phyloP scores from a whole-genome alignment of 1,140 invertebrate species.

The Macrostomum lignano region DNA sequence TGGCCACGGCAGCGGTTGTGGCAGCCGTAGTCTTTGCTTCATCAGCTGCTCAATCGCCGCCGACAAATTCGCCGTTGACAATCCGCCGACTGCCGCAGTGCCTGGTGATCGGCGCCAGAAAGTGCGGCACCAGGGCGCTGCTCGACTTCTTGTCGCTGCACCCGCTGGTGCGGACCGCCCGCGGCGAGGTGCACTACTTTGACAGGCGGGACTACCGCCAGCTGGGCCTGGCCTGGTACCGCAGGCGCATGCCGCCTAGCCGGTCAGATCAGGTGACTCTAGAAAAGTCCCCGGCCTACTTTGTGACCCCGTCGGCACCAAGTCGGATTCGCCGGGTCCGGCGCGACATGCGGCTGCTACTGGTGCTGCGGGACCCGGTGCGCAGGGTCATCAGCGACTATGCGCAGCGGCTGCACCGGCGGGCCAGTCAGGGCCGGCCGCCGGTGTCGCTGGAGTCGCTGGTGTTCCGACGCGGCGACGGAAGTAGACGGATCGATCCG shows the following conservation, averaged over 20 bases:
- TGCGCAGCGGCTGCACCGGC: too few species aligned
- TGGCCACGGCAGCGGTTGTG: too few species aligned
- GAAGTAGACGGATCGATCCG: too few species aligned
- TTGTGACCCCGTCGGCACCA: slow-evolving; percentile 10
- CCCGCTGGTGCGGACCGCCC: slow-evolving; percentile 11
- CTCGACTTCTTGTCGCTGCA: slow-evolving; percentile 17
- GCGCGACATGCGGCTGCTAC: slow-evolving; percentile 44
- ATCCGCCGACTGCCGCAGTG: slow-evolving; percentile 8
- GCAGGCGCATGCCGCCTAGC: slow-evolving; percentile 12
- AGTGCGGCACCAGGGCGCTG: too few species aligned
- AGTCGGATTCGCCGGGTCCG: slow-evolving; percentile 53
- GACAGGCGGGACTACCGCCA: slow-evolving; percentile 12
- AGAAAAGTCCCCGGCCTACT: slow-evolving; percentile 17
- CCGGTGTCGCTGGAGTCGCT: too few species aligned
- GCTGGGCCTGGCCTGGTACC: slow-evolving; percentile 15
- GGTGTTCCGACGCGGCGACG: too few species aligned
- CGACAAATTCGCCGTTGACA: too few species aligned
- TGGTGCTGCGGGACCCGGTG: slow-evolving; percentile 58
- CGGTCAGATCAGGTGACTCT: too few species aligned
- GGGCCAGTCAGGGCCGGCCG: too few species aligned
- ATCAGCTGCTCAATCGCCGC: too few species aligned
- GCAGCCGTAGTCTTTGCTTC: too few species aligned
- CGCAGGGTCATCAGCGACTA: slow-evolving; percentile 65
- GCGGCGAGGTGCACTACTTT: slow-evolving; percentile 16
- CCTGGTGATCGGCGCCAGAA: slow-evolving; percentile 16